Conservation (phyloP, 2,113 vertebrate genomes). For the Mormyrus lacerda region DNA sequence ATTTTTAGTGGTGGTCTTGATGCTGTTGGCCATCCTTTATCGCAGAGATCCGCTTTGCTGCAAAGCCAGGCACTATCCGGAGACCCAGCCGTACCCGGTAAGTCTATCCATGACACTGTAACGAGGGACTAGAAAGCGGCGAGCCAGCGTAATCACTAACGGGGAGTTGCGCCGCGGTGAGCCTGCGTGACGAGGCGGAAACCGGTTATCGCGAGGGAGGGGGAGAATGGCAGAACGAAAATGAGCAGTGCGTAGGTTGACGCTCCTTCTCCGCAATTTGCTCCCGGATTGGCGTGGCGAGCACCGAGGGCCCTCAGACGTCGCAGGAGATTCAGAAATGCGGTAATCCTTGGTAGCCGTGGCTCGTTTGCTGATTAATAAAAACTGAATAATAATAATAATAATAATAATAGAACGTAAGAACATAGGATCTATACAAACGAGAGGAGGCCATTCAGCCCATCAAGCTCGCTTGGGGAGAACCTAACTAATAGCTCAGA, state of each 20-base stretch:
- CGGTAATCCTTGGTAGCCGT: background rate
- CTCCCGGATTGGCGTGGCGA: background rate
- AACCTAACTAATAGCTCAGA: no score
- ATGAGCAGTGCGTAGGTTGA: background rate
- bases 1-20: conserved; percentile 64
- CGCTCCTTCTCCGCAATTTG: background rate
- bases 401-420: background rate
- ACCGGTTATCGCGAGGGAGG: background rate
- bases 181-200: background rate
- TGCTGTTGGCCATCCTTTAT: conserved; percentile 66
- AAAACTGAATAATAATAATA: background rate
- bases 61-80: conserved; percentile 63
- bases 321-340: background rate
- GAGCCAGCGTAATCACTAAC: background rate
- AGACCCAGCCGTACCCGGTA: conserved; percentile 61
- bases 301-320: background rate
- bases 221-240: background rate
- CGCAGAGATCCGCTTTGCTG: conserved; percentile 67
- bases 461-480: no score
- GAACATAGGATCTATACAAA: no score
- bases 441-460: no score
- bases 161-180: background rate
- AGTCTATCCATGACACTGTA: conserved; percentile 19
- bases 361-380: background rate
- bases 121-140: background rate